Conservation (phyloP, 2,888 invertebrate genomes). For the Lasioglossum vierecki region DNA sequence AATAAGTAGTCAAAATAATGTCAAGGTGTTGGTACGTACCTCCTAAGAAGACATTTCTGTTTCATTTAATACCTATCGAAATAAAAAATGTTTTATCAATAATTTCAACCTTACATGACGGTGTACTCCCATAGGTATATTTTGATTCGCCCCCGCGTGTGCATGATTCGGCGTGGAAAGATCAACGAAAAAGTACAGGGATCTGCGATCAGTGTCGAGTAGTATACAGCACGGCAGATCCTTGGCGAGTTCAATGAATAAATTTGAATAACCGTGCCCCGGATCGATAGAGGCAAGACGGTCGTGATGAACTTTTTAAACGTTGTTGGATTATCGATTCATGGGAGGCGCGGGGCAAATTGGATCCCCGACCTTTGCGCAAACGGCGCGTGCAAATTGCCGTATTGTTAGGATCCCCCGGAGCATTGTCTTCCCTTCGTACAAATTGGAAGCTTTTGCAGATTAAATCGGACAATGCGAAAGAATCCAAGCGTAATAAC, state of each 20-base stretch:
- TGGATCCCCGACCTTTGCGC: constrained; percentile 16
- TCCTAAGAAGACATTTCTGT: background rate
- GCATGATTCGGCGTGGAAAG: background rate
- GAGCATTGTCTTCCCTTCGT: constrained; percentile 48
- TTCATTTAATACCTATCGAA: background rate
- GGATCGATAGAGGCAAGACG: background rate
- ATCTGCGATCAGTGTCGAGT: background rate
- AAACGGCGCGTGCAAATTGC: constrained; percentile 35
- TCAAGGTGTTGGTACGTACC: background rate
- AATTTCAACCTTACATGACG: background rate
- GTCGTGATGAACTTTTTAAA: constrained; percentile 25
- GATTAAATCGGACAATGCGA: constrained; percentile 59
- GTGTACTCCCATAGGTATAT: background rate
- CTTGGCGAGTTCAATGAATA: constrained; percentile 16
- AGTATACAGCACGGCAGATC: constrained; percentile 5
- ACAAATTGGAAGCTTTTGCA: constrained; percentile 57
- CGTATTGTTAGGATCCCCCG: constrained; percentile 22
- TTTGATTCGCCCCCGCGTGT: background rate
- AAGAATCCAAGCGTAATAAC: constrained; percentile 56
- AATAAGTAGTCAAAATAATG: too few relatives aligned
- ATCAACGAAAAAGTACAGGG: background rate
- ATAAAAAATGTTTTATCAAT: background rate
- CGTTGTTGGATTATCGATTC: background rate
- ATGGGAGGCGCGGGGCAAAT: constrained; percentile 23
- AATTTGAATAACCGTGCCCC: constrained; percentile 12